Base-by-base conservation (phyloP, 2,113 vertebrate species). In the Callorhinus ursinus region DNA sequence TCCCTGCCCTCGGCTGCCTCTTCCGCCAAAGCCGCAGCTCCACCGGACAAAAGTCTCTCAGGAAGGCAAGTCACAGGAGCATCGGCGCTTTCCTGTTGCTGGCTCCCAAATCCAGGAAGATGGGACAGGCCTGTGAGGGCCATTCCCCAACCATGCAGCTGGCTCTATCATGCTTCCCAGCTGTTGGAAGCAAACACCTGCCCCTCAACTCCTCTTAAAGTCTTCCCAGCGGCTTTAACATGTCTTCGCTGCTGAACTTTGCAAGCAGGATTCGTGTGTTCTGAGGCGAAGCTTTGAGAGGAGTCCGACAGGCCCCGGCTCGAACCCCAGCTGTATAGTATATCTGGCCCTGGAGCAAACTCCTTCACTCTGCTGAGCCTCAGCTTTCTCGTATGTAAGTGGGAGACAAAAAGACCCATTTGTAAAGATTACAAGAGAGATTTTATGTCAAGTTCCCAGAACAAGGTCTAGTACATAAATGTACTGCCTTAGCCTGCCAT, bases 61-160 rank as follows among this genome's bases (percentile, higher is more conserved):
- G 21, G 42, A 83, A 91, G 39, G 11, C 6, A 42, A 65, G 49
- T 14, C 2, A 4, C 9, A 28, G 26, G 5, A 81, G 7, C 10
- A 15, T 18, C 31, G 0, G 0, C 18, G 8, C 51, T 81, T 42
- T 33, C 69, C 36, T 4, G 4, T 5, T 5, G 26, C 42, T 67
- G 51, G 53, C 77, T 65, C 28, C 28, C 46, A 36, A 39, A 18
- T 33, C 93, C 21, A 9, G 46, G 83, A 65, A 3, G 22, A 46
- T 42, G 13, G 84, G 15, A 21, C 24, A 36, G 49, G 15, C 14
- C 67, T 83, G 36, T 21, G 46, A 79, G 39, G 36, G 12, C 39
- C 79, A 55, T 2, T 11, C 7, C 14, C 86, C 21, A 55, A 71
- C 10, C 28, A 28, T 0, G 14, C 11, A 4, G 61, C 59, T 91